Base-by-base conservation (phyloP, 2,888 invertebrate genomes). In the Tetragonula carbonaria region DNA sequence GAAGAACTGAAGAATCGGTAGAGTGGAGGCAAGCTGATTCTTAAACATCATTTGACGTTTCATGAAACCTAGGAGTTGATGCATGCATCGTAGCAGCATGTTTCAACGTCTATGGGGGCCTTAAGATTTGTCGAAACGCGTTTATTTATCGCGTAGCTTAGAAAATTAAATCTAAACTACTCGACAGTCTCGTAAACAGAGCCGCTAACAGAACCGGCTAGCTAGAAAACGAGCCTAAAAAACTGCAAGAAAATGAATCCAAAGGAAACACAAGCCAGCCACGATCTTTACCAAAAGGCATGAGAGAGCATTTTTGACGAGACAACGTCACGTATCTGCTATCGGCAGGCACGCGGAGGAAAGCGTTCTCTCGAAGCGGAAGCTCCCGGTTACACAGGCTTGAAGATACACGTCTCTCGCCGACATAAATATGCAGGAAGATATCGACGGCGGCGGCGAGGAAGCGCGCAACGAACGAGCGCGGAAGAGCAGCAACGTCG, bases 251-350 rank as follows among this genome's bases (percentile, higher is more conserved):
- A 38, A n/a, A 57, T 5, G 57, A 57, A 14, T 57, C 57, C 4
- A n/a, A 28, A 28, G 28, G 28, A 28, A 28, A 28, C 28, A 28
- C 28, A 57, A n/a, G 14, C 5, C n/a, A 14, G 2, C 5, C 45
- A 45, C 38, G 8, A 45, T 1, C 38, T 45, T 45, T n/a, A 14
- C 0, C 2, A 5, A 59, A 57, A 2, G 2, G 2, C 5, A 74
- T 62, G 66, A 21, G 18, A 65, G 23, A 62, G 23, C 59, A 45
- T 67, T 50, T 66, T 72, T 13, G 38, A 45, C 59, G 50, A 59
- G 45, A 23, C 72, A 33, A 74, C 4, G 78, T 71, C 82, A 74
- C 83, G 73, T 88, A 74, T 82, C 66, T n/a, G 23, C 63, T 74
- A 74, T 82, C 82, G 65, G 70, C 75, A 73, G 71, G 6, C 8